Evolutionary conservation across 1,140 invertebrate genomes (phyloP).

Genomic region (Macrobrachium rosenbergii): DNA sequence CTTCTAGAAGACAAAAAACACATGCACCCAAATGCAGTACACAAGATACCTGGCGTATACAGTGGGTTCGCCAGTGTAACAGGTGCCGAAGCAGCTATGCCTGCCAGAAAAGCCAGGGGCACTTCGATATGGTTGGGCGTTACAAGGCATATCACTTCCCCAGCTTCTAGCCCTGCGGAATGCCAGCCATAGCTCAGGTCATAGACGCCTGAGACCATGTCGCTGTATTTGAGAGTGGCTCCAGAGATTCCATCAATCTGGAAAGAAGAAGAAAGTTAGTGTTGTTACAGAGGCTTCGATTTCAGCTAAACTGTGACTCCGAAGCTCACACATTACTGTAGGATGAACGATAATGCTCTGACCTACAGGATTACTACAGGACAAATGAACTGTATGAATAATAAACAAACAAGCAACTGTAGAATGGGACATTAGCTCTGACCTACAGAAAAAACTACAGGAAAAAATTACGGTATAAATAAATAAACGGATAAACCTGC

Average conservation of each 20-base stretch:
- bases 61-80: constrained; percentile 51
- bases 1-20: no score
- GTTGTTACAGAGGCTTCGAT: neutral
- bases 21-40: no score
- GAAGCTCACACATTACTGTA: neutral
- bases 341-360: neutral
- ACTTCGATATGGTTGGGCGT: constrained; percentile 38
- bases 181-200: constrained; percentile 41
- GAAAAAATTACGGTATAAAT: no score
- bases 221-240: constrained; percentile 27
- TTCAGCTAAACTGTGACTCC: neutral
- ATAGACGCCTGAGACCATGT: constrained; percentile 22
- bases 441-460: no score
- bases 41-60: constrained; percentile 37
- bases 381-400: no score
- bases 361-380: no score
- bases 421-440: neutral
- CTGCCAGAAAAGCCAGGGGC: constrained; percentile 29
- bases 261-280: neutral
- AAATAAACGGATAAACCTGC: no score
- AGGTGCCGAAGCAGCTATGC: constrained; percentile 27
- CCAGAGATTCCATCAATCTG: constrained; percentile 49
- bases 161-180: constrained; percentile 35
- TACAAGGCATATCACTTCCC: constrained; percentile 44
- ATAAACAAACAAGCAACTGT: no score